Base-by-base conservation (phyloP, 2,797 vertebrate species). In the Emys orbicularis region DNA sequence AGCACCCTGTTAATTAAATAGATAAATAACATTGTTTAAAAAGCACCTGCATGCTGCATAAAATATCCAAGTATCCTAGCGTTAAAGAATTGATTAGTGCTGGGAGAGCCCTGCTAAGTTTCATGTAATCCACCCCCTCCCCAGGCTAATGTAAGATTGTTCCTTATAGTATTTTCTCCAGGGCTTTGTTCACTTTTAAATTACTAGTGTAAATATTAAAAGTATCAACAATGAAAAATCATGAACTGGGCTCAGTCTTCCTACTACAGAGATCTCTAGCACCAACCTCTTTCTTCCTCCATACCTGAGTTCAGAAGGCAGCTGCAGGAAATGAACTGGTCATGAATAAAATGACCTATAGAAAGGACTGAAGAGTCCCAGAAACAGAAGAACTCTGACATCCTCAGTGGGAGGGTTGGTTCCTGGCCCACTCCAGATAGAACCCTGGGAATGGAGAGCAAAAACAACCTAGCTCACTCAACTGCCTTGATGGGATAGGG, bases 21-120 rank as follows among this genome's bases (percentile, higher is more conserved):
- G 27, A 31, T 83, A 83, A 84, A 74, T 88, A 83, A 44, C 47
- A 50, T 31, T 92, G 95, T 93, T 93, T 93, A 79, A 77, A 88
- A 91, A 72, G 77, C 95, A 53, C 86, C 59, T 72, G 88, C 31
- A 13, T 34, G 49, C 12, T 81, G 74, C 57, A 49, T 12, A 2
- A 44, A 29, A 6, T 68, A 21, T 47, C 74, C 12, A 10, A 5
- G 74, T 8, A 3, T 47, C 0, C 6, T 29, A 84, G 65, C 49
- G 56, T 57, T 68, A n/a, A 47, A 0, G 4, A 23, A 92, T 90
- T 80, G n/a, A 44, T 18, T 74, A 4, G 21, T 53, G 88, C 31
- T 88, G 83, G 92, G 86, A 91, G 47, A 74, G 59, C 68, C 86
- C 49, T 72, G 56, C 10, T 10, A 72, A 72, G n/a, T 54, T 37